Base-by-base conservation (phyloP, 2,113 vertebrate species). In the Oryzias celebensis region DNA sequence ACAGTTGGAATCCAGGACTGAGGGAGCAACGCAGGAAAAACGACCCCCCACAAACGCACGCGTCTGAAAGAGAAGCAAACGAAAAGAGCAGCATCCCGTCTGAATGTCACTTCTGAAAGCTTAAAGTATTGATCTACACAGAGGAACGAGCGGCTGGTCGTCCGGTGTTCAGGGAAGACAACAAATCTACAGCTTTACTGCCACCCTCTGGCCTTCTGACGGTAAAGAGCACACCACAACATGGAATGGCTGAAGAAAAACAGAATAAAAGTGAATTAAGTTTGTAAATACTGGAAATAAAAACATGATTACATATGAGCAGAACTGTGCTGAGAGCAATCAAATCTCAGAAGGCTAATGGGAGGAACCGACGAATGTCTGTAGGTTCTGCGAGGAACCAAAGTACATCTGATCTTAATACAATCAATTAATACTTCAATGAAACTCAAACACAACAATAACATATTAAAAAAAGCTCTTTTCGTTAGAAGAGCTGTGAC, bases 81-180 rank as follows among this genome's bases (percentile, higher is more conserved):
- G 20, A 17, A 20, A 8, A 94, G 94, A 96, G 96, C 94, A 95
- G 93, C 26, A 4, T 6, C 26, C 26, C 36, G 36, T 36, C 8
- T 36, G 26, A 28, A 28, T 3, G 36, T 12, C 5, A 28, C 26
- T 28, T 28, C 26, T 28, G 26, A 28, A 28, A 36, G 36, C 36
- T 36, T 97, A 91, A 73, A 80, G 72, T 65, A 75, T 68, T 73
- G 69, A 64, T 72, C 80, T 87, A 66, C 58, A 67, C 65, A 80
- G 65, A 78, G 63, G 66, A 76, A 52, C 42, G 61, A 60, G 48
- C 31, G 42, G 69, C 28, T 68, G 22, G 57, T 10, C 20, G 52
- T 28, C 36, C 36, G 10, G 36, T 10, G 36, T 55, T 14, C 36
- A 20, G 12, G 65, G 57, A 85, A 81, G 65, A 74, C 66, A 43